These are phyloP conservation scores for Lasioglossum villosulum DNA, from an alignment of 2,888 invertebrate species.

Conservation along the genomic window DNA sequence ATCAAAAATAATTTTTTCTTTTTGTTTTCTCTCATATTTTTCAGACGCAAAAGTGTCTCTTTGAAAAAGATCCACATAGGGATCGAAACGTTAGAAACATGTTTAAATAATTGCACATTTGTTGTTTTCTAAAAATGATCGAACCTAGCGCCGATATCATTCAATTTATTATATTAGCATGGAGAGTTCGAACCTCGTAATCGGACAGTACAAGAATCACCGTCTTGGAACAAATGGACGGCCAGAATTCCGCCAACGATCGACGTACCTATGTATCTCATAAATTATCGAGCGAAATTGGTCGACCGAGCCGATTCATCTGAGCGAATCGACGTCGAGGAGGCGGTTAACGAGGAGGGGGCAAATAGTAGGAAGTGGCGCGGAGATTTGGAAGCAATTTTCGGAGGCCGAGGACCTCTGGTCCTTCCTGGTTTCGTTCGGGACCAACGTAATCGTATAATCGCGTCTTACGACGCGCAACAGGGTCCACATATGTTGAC, in stretches of 20 bases:
- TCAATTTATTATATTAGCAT: too few relatives aligned
- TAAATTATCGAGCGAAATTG: slow-evolving; percentile 3
- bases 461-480: not conserved
- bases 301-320: not conserved
- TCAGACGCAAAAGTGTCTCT: too few relatives aligned
- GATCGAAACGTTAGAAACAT: too few relatives aligned
- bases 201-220: not conserved
- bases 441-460: slow-evolving; percentile 5
- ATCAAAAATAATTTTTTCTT: too few relatives aligned
- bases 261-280: not conserved
- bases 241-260: not conserved
- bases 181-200: not conserved
- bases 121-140: too few relatives aligned
- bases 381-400: slow-evolving; percentile 31
- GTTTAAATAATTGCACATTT: too few relatives aligned
- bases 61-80: too few relatives aligned
- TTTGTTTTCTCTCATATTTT: too few relatives aligned
- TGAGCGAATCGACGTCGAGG: not conserved
- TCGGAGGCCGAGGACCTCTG: not conserved
- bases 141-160: too few relatives aligned
- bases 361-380: slow-evolving; percentile 9
- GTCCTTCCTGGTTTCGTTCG: slow-evolving; percentile 17
- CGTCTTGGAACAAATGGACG: not conserved
- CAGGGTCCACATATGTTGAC: not conserved
- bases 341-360: not conserved